Evolutionary conservation across 2,113 vertebrate species (phyloP).

Genomic region (Petromus typicus): DNA sequence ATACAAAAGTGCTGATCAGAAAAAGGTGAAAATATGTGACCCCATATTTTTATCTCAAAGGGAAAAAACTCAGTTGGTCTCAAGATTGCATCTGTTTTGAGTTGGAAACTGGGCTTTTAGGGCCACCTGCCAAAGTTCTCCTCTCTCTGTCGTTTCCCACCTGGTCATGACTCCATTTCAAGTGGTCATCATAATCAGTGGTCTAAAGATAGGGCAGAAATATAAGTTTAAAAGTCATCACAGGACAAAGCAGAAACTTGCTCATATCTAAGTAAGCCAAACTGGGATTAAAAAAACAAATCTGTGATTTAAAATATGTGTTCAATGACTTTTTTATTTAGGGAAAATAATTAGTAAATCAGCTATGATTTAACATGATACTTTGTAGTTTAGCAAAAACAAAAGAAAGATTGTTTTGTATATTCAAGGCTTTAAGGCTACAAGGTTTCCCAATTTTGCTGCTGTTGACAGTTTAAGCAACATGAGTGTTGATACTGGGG

Average conservation of each 20-base stretch:
- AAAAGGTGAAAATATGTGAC: not conserved
- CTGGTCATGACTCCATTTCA: not conserved
- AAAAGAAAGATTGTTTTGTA: not conserved
- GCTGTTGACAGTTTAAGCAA: not conserved
- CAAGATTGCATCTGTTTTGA: not conserved
- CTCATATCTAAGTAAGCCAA: not conserved
- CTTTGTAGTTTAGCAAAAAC: not conserved
- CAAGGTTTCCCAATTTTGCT: not conserved
- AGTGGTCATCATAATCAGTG: not conserved
- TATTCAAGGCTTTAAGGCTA: not conserved
- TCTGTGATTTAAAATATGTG: accelerated
- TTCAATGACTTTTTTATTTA: not conserved
- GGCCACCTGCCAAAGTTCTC: not conserved
- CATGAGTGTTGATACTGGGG: not conserved
- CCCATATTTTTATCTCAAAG: not conserved
- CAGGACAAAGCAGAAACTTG: not conserved
- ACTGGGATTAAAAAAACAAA: too few relatives aligned
- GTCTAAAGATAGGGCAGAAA: constrained; percentile 34
- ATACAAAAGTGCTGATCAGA: not conserved
- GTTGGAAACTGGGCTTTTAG: not conserved
- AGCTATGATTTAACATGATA: not conserved
- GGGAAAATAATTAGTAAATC: not conserved
- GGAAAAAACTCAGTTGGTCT: not conserved
- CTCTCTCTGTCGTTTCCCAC: not conserved
- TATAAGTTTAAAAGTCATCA: not conserved